Conservation (phyloP, 2,797 vertebrate species). For the Sebastes oblongus region DNA sequence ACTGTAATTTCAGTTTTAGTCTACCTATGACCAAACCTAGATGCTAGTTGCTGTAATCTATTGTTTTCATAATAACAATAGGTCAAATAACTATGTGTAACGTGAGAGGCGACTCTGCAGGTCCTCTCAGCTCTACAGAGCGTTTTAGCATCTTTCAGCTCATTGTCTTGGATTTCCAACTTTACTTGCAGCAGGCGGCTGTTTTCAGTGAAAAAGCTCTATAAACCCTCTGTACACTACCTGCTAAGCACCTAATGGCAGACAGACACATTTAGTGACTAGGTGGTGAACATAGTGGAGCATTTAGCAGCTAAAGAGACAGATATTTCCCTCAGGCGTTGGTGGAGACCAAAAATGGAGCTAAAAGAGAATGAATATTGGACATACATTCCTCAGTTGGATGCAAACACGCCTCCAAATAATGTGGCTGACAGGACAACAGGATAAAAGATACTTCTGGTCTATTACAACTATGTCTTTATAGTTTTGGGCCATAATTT, state of each 20-base stretch:
- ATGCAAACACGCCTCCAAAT: not conserved
- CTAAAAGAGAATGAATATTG: not conserved
- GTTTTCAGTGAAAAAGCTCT: not conserved
- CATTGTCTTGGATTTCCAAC: too few species aligned
- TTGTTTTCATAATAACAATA: not conserved
- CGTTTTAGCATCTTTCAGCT: too few species aligned
- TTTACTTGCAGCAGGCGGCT: not conserved
- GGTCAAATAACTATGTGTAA: too few species aligned
- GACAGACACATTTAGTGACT: too few species aligned
- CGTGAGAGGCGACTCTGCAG: too few species aligned
- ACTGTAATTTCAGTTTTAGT: not conserved
- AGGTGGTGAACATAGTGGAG: not conserved
- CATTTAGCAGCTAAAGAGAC: not conserved
- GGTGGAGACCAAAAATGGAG: not conserved
- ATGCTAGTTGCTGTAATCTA: not conserved
- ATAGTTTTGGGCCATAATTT: not conserved
- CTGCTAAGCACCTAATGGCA: fast-evolving
- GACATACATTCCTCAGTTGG: not conserved
- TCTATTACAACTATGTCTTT: not conserved
- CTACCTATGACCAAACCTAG: not conserved
- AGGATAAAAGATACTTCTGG: not conserved
- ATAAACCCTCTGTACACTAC: too few species aligned
- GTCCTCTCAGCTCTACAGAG: too few species aligned
- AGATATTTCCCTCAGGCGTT: not conserved
- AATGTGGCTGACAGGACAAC: not conserved